phyloP scores from a whole-genome alignment of 2,113 vertebrate genomes.

The Hippoglossus stenolepis region DNA sequence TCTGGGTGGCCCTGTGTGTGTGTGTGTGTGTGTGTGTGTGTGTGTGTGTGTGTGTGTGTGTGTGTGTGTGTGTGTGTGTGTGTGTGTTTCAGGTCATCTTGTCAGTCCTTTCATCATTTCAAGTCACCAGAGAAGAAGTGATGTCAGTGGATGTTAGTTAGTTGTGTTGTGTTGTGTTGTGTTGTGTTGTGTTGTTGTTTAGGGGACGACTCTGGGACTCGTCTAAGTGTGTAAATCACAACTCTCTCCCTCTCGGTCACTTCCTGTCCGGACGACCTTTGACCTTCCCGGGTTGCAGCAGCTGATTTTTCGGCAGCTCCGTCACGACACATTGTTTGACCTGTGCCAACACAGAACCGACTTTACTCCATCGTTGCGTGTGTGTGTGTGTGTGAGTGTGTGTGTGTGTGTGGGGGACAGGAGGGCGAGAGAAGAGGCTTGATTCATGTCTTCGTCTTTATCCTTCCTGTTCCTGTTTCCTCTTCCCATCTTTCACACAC shows the following conservation, averaged over 20 bases:
- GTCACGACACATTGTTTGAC: background rate
- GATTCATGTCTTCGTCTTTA: slow-evolving; percentile 42
- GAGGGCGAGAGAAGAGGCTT: slow-evolving; percentile 12
- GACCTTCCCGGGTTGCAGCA: slow-evolving; percentile 54
- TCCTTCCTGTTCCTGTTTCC: slow-evolving; percentile 54
- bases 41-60: too few relatives aligned
- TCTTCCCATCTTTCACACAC: slow-evolving; percentile 4
- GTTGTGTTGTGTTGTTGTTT: too few relatives aligned
- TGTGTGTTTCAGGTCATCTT: too few relatives aligned
- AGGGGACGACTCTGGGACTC: too few relatives aligned
- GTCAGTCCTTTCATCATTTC: too few relatives aligned
- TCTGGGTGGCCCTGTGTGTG: too few relatives aligned
- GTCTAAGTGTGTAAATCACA: too few relatives aligned
- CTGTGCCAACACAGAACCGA: background rate
- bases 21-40: too few relatives aligned
- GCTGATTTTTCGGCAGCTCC: slow-evolving; percentile 42
- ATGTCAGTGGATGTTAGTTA: too few relatives aligned
- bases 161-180: too few relatives aligned
- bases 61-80: too few relatives aligned
- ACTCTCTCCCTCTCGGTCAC: slow-evolving; percentile 39
- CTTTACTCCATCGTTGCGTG: background rate
- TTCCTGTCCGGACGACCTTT: slow-evolving; percentile 75
- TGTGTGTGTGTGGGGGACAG: slow-evolving; percentile 4
- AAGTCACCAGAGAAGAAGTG: too few relatives aligned
- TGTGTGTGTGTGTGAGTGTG: slow-evolving; percentile 1